Percentiles rank a stretch among this genome's conserved stretches.
phyloP scores from a whole-genome alignment of 2,113 vertebrate genomes.

The Antennarius striatus region DNA sequence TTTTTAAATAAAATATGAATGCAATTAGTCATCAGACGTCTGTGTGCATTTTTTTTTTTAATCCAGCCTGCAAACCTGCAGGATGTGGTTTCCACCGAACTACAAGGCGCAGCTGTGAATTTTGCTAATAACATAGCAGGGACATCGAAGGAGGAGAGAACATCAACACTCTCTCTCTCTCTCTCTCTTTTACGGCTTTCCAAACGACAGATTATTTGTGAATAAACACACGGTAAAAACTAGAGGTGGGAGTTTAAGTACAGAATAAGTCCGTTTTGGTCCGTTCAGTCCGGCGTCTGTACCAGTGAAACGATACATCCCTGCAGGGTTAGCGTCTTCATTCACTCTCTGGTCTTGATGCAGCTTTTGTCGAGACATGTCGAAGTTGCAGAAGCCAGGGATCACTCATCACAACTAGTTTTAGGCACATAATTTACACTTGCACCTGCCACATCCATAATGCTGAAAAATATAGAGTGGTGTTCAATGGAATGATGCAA shows the following conservation, averaged over 20 bases:
- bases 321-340: slow-evolving; percentile 1
- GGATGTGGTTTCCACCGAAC: slow-evolving; percentile 42
- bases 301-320: not conserved
- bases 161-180: not conserved
- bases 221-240: not conserved
- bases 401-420: not conserved
- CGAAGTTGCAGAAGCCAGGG: not conserved
- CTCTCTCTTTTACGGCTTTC: not conserved
- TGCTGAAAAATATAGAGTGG: no score
- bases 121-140: slow-evolving; percentile 41
- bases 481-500: no score
- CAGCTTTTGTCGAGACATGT: slow-evolving; percentile 44
- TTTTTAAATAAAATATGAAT: no score
- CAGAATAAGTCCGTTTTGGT: not conserved
- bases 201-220: not conserved
- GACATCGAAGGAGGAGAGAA: not conserved
- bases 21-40: no score
- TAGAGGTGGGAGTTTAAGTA: not conserved
- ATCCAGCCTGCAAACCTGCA: slow-evolving; percentile 23
- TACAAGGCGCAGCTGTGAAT: slow-evolving; percentile 16
- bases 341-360: slow-evolving; percentile 28
- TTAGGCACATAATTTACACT: not conserved
- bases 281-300: not conserved
- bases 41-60: slow-evolving; percentile 5
- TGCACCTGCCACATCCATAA: not conserved